These are phyloP conservation scores for Philypnodon macrostomus DNA, from an alignment of 2,797 vertebrate genomes.

Conservation along the genomic window DNA sequence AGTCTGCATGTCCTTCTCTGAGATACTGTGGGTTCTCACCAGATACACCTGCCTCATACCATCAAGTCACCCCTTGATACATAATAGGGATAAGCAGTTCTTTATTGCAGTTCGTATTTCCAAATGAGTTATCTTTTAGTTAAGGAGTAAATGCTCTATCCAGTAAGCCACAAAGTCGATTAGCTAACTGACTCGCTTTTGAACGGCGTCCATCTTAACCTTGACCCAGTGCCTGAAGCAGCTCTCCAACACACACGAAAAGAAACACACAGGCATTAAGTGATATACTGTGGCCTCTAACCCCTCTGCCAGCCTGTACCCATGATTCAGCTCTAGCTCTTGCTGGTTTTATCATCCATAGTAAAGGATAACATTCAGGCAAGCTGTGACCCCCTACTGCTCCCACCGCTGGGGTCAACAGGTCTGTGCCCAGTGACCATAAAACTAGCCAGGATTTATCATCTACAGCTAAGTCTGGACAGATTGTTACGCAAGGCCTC, in stretches of 20 bases:
- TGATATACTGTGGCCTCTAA: slow-evolving; percentile 55
- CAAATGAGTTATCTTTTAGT: too few species aligned
- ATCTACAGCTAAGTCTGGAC: slow-evolving; percentile 6
- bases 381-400: slow-evolving; percentile 16
- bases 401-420: slow-evolving; percentile 31
- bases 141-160: neutral
- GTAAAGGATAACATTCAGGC: slow-evolving; percentile 35
- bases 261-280: slow-evolving; percentile 19
- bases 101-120: too few species aligned
- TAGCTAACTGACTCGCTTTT: neutral
- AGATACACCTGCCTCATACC: too few species aligned
- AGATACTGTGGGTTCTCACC: too few species aligned
- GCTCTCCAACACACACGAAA: slow-evolving; percentile 20
- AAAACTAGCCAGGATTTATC: slow-evolving; percentile 42
- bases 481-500: slow-evolving; percentile 11
- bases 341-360: slow-evolving; percentile 26
- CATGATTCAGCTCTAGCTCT: slow-evolving; percentile 38
- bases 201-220: slow-evolving; percentile 7
- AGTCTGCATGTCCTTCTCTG: too few species aligned
- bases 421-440: slow-evolving; percentile 41
- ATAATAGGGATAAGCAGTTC: too few species aligned
- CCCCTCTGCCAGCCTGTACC: slow-evolving; percentile 21
- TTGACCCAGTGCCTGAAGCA: slow-evolving; percentile 14
- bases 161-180: too few species aligned
- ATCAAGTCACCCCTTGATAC: too few species aligned